Percentiles rank a stretch among this genome's conserved stretches.
Conservation (phyloP, 2,113 vertebrate species). For the Hyaena hyaena region DNA sequence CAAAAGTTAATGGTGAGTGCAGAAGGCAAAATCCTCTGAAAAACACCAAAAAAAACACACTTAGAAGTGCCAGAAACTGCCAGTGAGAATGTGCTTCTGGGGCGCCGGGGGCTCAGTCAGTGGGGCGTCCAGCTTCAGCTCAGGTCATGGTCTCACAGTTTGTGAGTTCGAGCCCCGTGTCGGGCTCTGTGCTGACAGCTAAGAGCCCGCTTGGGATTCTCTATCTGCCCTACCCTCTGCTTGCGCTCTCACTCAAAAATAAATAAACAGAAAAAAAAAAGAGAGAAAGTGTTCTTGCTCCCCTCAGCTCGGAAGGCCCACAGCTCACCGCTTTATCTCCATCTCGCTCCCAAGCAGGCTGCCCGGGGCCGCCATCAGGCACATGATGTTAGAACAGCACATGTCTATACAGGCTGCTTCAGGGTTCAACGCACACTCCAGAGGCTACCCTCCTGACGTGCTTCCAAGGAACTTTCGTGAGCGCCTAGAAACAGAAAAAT, state of each 20-base stretch:
- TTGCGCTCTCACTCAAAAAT: too few relatives aligned
- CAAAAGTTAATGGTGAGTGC: background rate
- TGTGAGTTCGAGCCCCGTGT: too few relatives aligned
- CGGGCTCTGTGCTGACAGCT: too few relatives aligned
- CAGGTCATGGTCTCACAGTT: too few relatives aligned
- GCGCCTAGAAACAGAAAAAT: background rate
- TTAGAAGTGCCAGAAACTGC: too few relatives aligned
- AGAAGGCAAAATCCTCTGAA: background rate
- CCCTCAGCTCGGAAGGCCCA: rapidly evolving
- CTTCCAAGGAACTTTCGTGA: background rate
- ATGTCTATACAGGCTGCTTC: rapidly evolving
- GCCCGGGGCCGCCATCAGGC: rapidly evolving
- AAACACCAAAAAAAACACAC: too few relatives aligned
- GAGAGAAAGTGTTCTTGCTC: rapidly evolving
- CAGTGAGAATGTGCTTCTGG: rapidly evolving
- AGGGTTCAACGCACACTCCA: rapidly evolving
- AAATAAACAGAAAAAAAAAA: too few relatives aligned
- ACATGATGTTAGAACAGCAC: rapidly evolving
- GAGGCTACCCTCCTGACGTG: rapidly evolving
- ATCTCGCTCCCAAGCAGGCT: rapidly evolving
- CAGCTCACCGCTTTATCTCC: rapidly evolving
- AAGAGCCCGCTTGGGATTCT: too few relatives aligned
- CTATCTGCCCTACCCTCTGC: too few relatives aligned
- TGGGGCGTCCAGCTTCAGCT: too few relatives aligned
- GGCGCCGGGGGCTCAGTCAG: too few relatives aligned